phyloP scores from a whole-genome alignment of 1,140 invertebrate species.

The Holotrichia oblita region DNA sequence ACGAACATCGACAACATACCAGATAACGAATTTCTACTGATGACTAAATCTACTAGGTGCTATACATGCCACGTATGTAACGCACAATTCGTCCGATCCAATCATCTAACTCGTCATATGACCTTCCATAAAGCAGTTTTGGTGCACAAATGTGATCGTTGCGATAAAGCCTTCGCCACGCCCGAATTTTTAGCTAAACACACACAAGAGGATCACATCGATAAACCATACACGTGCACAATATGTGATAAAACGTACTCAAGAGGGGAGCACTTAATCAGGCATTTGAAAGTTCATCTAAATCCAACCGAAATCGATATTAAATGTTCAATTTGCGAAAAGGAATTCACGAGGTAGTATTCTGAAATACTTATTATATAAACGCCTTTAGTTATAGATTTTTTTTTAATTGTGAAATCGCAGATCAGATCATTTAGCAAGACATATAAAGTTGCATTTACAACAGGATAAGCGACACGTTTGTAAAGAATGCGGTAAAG shows the following conservation, averaged over 20 bases:
- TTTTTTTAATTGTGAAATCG: constrained; percentile 37
- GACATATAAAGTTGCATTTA: constrained; percentile 59
- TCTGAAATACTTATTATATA: neutral
- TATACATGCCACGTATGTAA: constrained; percentile 58
- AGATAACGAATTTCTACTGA: constrained; percentile 8
- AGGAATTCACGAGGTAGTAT: constrained; percentile 54
- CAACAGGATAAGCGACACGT: constrained; percentile 60
- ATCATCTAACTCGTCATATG: constrained; percentile 60
- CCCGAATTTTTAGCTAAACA: constrained; percentile 66
- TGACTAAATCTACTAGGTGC: constrained; percentile 45
- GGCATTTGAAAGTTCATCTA: constrained; percentile 62
- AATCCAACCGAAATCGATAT: constrained; percentile 48
- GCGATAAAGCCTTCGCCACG: constrained; percentile 59
- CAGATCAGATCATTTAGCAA: constrained; percentile 57
- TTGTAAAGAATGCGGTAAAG: constrained; percentile 63
- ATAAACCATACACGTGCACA: constrained; percentile 70
- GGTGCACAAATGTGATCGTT: constrained; percentile 58
- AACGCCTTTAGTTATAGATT: neutral
- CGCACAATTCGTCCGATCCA: constrained; percentile 54
- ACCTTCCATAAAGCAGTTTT: constrained; percentile 57
- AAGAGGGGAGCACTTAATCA: constrained; percentile 59
- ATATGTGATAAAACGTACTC: constrained; percentile 64
- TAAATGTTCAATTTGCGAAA: constrained; percentile 59
- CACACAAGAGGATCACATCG: constrained; percentile 71
- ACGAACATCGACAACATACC: constrained; percentile 21